A percentile compares a stretch with the other conserved stretches of the same genome.
Evolutionary conservation across 2,113 vertebrate genomes (phyloP).

Genomic region (Osmerus eperlanus): DNA sequence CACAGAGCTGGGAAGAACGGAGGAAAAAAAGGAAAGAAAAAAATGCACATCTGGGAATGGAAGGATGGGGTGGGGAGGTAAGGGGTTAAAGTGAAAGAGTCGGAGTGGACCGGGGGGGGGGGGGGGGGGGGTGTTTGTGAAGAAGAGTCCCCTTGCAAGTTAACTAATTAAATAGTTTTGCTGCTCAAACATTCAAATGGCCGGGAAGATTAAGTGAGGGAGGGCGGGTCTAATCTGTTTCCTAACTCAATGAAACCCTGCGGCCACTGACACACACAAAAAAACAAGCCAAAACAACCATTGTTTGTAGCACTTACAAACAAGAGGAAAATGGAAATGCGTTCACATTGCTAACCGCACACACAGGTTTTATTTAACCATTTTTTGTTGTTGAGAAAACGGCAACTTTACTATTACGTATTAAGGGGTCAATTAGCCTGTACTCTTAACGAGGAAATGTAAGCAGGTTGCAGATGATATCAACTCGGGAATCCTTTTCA

Average conservation of each 20-base stretch:
- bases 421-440: no score
- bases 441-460: no score
- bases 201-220: conserved; percentile 81
- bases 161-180: conserved; percentile 95
- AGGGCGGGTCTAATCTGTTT: conserved; percentile 53
- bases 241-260: conserved; percentile 60
- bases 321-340: background rate
- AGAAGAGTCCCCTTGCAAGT: conserved; percentile 76
- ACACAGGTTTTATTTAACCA: background rate
- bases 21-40: conserved; percentile 53
- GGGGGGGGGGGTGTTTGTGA: background rate
- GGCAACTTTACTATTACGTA: no score
- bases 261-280: conserved; percentile 12
- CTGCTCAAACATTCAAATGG: conserved; percentile 92
- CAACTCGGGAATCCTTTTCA: no score
- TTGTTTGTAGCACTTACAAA: background rate
- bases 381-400: no score
- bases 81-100: conserved; percentile 13
- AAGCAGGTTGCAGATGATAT: no score
- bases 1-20: conserved; percentile 72
- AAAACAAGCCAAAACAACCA: background rate
- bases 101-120: conserved; percentile 19
- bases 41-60: conserved; percentile 82
- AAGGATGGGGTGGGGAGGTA: conserved; percentile 25
- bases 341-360: background rate